Evolutionary conservation across 2,888 invertebrate species (phyloP), one percentile per base, ranked within the genome.

Genomic region (Stenotaenia linearis): DNA sequence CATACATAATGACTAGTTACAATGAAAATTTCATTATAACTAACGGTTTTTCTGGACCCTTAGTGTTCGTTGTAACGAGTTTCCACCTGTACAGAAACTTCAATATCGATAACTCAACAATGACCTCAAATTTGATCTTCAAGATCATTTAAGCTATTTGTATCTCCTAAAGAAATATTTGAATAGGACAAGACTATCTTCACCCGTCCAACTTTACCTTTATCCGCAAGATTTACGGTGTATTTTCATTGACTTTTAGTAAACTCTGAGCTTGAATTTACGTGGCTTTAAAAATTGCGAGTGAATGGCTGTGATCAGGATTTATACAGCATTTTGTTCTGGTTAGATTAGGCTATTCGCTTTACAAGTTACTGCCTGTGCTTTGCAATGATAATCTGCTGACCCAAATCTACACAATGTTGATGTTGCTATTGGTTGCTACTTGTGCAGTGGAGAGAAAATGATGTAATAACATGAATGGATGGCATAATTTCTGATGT

Each of bases 271-370:
- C 18, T 50, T 18, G 50, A 50, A 50, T 50, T 50, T n/a, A 50
- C 50, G n/a, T 50, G n/a, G 50, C 50, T 50, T 50, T 50, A 50
- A 18, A 50, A 50, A 50, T 50, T 50, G 69, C 6, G 25, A 69
- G 12, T 69, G 15, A 28, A 28, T 69, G 7, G 28, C 25, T 3
- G 28, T 15, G 28, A 69, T 69, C 25, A 69, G 69, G 69, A 69
- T 69, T 69, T 69, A 69, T 69, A 28, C n/a, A 25, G 69, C 69
- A 28, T 25, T 69, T 69, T n/a, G 69, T 69, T 69, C 23, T 69
- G 28, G 69, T 69, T 69, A 69, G 69, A 28, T 69, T 69, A 69
- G 69, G 23, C 12, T 69, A 28, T 69, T 69, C 69, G 69, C 69
- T 69, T 25, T 25, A 69, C 69, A 28, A 69, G 69, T 69, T 69